These are phyloP conservation scores for Callinectes sapidus DNA, from an alignment of 2,888 invertebrate genomes.

Conservation along the genomic window DNA sequence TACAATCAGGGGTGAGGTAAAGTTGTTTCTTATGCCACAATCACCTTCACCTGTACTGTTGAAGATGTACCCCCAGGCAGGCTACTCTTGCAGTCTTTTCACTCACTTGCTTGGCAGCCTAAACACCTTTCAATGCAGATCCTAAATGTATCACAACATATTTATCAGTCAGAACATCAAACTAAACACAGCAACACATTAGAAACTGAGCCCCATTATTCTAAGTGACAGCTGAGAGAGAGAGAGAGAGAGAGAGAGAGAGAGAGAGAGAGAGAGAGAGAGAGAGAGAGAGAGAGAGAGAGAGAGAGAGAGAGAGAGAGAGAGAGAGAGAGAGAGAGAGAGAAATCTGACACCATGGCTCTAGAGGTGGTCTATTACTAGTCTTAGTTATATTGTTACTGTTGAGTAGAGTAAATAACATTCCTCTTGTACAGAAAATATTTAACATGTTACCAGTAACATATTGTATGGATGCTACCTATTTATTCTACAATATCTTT, in stretches of 20 bases:
- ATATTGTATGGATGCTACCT: neutral
- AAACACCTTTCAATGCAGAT: neutral
- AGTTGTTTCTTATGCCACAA: neutral
- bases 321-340: slow-evolving; percentile 36
- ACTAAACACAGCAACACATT: neutral
- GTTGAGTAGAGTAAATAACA: neutral
- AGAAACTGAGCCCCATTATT: neutral
- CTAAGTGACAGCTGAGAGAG: neutral
- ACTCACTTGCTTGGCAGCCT: neutral
- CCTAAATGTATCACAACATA: neutral
- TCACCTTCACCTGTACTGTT: neutral
- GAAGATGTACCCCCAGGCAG: slow-evolving; percentile 9
- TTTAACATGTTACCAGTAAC: neutral
- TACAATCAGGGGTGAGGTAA: neutral
- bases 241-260: slow-evolving; percentile 47
- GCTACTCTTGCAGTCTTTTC: neutral
- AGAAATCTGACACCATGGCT: neutral
- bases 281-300: slow-evolving; percentile 45
- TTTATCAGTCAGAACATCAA: slow-evolving; percentile 1
- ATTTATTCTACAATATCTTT: neutral
- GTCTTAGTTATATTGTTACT: neutral
- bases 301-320: slow-evolving; percentile 43
- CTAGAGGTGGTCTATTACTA: neutral
- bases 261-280: slow-evolving; percentile 47
- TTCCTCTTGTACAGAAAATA: neutral